Conservation (phyloP, 2,888 invertebrate species). For the Leptinotarsa haldemani region DNA sequence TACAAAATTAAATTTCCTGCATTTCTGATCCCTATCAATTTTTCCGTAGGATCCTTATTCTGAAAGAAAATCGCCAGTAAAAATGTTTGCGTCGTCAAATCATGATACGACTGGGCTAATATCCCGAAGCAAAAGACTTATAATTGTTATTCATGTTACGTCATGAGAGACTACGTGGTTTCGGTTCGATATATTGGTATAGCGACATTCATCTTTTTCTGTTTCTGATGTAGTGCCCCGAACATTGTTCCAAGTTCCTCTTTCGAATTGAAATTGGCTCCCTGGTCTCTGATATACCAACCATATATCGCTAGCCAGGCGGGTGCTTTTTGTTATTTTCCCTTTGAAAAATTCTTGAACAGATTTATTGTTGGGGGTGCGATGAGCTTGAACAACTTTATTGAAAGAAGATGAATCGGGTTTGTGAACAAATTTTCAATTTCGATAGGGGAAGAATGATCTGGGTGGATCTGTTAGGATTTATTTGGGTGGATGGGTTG, state of each 20-base stretch:
- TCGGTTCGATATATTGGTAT: neutral
- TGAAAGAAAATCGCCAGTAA: too few relatives aligned
- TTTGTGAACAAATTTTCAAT: neutral
- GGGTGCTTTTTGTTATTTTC: neutral
- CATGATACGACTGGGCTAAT: neutral
- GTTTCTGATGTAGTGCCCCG: conserved; percentile 7
- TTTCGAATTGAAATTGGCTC: conserved; percentile 9
- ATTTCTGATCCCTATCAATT: too few relatives aligned
- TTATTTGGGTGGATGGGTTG: neutral
- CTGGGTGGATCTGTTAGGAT: neutral
- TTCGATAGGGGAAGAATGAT: neutral
- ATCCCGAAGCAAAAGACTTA: neutral
- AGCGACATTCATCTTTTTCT: conserved; percentile 6
- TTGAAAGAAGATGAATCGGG: conserved; percentile 8
- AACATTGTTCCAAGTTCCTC: neutral
- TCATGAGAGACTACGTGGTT: neutral
- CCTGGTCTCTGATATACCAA: neutral
- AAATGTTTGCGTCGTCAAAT: too few relatives aligned
- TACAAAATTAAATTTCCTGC: too few relatives aligned
- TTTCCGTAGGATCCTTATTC: too few relatives aligned
- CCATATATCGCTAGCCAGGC: neutral
- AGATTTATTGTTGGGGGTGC: conserved; percentile 10
- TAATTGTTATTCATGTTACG: conserved; percentile 6
- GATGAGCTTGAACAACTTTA: conserved; percentile 13
- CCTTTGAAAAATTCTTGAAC: neutral